phyloP scores from a whole-genome alignment of 2,113 vertebrate genomes.

The Lepidothrix coronata region DNA sequence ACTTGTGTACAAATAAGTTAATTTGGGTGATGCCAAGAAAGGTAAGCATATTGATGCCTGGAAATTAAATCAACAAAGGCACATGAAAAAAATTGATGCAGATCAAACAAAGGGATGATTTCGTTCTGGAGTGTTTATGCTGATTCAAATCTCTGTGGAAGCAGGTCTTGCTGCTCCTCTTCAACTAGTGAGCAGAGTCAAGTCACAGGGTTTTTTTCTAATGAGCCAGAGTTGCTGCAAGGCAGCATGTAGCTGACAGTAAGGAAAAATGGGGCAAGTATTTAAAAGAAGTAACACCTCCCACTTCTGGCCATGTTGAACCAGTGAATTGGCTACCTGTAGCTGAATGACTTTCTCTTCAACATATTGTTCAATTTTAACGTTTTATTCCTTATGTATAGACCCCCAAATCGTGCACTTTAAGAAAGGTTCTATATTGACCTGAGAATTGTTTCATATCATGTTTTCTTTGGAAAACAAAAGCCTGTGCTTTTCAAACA shows the following conservation, averaged over 20 bases:
- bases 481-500: neutral
- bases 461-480: neutral
- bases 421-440: neutral
- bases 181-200: neutral
- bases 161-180: neutral
- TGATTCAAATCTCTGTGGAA: neutral
- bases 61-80: neutral
- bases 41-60: neutral
- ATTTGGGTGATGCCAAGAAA: neutral
- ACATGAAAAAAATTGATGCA: neutral
- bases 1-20: neutral
- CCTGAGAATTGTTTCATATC: neutral
- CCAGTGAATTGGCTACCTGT: neutral
- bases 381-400: neutral
- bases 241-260: neutral
- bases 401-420: neutral
- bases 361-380: neutral
- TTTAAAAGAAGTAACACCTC: neutral
- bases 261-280: neutral
- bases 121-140: neutral
- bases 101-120: neutral
- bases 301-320: accelerated
- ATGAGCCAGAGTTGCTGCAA: neutral
- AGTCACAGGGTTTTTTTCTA: neutral
- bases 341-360: neutral